A percentile compares a stretch with the other conserved stretches of the same genome.
Conservation (phyloP, 1,140 invertebrate species). For the Drosophila parabipectinata region DNA sequence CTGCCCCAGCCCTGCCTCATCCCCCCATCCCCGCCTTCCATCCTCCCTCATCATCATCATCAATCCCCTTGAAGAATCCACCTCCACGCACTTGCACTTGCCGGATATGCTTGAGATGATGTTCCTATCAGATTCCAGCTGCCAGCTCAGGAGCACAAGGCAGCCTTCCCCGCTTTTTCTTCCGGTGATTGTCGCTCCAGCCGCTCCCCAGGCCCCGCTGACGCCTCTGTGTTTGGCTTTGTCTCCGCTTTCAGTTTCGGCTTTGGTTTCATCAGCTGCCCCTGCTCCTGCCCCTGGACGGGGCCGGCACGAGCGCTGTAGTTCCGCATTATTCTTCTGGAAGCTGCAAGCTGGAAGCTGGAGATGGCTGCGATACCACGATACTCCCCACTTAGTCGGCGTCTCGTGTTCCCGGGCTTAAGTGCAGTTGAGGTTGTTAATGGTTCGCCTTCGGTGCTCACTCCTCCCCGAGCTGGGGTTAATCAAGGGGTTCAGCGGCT, state of each 20-base stretch:
- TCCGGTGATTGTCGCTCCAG: conserved; percentile 50
- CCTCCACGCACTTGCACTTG: conserved; percentile 46
- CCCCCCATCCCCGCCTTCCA: not conserved
- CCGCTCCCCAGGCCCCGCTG: not conserved
- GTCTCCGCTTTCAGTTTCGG: conserved; percentile 25
- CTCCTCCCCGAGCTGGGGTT: conserved; percentile 12
- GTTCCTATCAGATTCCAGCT: conserved; percentile 78
- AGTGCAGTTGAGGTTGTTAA: conserved; percentile 47
- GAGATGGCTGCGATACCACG: not conserved
- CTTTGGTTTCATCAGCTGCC: conserved; percentile 21
- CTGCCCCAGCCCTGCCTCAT: not conserved
- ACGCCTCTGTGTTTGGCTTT: conserved; percentile 25
- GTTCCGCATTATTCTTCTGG: conserved; percentile 21
- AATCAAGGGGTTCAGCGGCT: conserved; percentile 10
- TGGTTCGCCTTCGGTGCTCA: conserved; percentile 32
- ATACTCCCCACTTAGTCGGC: conserved; percentile 26
- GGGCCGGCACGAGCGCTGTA: conserved; percentile 38
- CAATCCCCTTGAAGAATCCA: conserved; percentile 14
- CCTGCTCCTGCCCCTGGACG: not conserved
- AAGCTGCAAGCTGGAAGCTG: conserved; percentile 2
- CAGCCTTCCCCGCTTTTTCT: conserved; percentile 55
- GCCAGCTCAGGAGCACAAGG: conserved; percentile 31
- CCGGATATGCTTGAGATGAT: conserved; percentile 77
- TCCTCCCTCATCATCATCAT: conserved; percentile 22
- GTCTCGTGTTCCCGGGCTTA: conserved; percentile 36